Conservation (phyloP, 2,888 invertebrate genomes). For the Bellardia bayeri region DNA sequence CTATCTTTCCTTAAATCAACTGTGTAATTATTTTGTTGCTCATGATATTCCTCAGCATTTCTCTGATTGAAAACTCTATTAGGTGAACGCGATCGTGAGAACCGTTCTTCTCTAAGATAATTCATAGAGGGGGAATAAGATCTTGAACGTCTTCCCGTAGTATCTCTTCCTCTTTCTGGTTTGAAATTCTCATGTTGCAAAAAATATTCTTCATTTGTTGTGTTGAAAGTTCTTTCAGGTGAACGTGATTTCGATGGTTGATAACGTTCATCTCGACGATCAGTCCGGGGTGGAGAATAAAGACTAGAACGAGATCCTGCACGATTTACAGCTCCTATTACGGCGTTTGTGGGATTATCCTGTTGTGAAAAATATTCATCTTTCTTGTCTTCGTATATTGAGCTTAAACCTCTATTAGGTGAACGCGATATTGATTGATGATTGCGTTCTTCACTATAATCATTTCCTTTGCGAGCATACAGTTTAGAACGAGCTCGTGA, state of each 20-base stretch:
- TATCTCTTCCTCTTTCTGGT: neutral
- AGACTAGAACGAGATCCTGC: neutral
- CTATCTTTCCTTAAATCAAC: neutral
- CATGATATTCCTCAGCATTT: neutral
- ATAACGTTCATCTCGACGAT: neutral
- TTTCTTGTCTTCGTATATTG: neutral
- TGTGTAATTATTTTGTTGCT: neutral
- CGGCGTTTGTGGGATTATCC: neutral
- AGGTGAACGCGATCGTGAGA: conserved; percentile 5
- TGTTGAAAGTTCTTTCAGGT: neutral
- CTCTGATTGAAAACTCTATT: neutral
- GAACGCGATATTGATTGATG: neutral
- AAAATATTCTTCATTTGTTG: neutral
- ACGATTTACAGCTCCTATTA: neutral
- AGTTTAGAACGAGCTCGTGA: neutral
- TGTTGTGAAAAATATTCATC: neutral
- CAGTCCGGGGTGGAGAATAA: neutral
- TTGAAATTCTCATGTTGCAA: neutral
- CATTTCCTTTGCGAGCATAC: neutral
- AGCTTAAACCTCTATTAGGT: neutral
- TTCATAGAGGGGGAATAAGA: neutral
- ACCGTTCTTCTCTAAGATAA: neutral
- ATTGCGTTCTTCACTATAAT: neutral
- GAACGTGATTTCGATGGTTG: neutral
- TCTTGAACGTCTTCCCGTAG: neutral